These are phyloP conservation scores for Microplitis demolitor DNA, from an alignment of 1,140 invertebrate genomes.

Conservation along the genomic window DNA sequence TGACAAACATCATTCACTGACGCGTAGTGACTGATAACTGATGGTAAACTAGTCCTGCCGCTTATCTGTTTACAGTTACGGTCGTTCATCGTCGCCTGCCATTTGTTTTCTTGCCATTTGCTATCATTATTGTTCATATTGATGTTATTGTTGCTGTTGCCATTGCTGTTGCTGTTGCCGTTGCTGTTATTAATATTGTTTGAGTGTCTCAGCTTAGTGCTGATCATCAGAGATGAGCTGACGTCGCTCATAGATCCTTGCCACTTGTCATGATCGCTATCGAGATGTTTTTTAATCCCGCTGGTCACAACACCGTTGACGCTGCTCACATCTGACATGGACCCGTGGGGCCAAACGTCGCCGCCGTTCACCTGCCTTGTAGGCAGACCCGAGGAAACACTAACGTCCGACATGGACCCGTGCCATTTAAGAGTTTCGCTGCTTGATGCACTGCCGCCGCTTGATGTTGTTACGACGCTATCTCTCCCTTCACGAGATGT, in stretches of 20 bases:
- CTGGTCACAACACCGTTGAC: constrained; percentile 40
- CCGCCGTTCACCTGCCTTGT: constrained; percentile 40
- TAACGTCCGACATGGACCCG: constrained; percentile 78
- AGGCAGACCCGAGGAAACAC: constrained; percentile 65
- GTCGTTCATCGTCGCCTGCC: constrained; percentile 52
- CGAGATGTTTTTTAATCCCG: constrained; percentile 35
- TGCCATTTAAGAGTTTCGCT: constrained; percentile 85
- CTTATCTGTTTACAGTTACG: constrained; percentile 42
- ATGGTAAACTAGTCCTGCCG: constrained; percentile 36
- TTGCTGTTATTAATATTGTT: constrained; percentile 8
- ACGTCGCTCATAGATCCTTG: constrained; percentile 66
- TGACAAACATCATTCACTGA: constrained; percentile 37
- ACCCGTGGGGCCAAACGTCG: constrained; percentile 54
- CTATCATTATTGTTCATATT: constrained; percentile 1
- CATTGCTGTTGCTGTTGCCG: no score
- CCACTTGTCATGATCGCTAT: constrained; percentile 55
- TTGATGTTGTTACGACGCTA: constrained; percentile 71
- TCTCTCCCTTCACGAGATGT: constrained; percentile 65
- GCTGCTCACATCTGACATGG: constrained; percentile 54
- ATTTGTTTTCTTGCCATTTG: constrained; percentile 45
- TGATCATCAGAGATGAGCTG: constrained; percentile 36
- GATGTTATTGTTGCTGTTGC: background rate
- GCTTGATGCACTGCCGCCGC: constrained; percentile 73
- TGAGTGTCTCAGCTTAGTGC: constrained; percentile 32
- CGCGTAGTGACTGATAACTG: constrained; percentile 41